phyloP scores from a whole-genome alignment of 2,888 invertebrate species.

The Hanleya hanleyi region DNA sequence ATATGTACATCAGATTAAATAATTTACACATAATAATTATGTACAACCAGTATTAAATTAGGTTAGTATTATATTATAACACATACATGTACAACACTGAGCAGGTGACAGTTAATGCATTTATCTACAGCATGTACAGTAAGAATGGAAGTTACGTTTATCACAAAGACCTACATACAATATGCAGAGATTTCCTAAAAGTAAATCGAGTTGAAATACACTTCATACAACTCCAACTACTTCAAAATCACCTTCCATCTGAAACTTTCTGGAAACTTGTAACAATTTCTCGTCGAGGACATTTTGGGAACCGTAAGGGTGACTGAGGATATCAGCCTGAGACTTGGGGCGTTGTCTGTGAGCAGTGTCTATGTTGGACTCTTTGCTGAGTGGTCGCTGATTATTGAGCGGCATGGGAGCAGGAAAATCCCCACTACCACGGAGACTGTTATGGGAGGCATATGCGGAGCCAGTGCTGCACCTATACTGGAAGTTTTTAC shows the following conservation, averaged over 20 bases:
- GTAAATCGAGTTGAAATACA: too few relatives aligned
- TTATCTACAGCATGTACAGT: too few relatives aligned
- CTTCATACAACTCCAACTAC: conserved; percentile 58
- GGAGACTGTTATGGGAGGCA: not conserved
- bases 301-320: conserved; percentile 6
- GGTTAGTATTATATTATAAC: not conserved
- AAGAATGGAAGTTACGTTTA: too few relatives aligned
- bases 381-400: not conserved
- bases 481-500: not conserved
- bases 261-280: conserved; percentile 44
- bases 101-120: too few relatives aligned
- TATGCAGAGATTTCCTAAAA: too few relatives aligned
- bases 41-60: conserved; percentile 4
- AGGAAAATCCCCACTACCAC: not conserved
- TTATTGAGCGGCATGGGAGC: not conserved
- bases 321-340: conserved; percentile 1
- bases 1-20: not conserved
- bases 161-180: too few relatives aligned
- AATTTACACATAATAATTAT: conserved; percentile 7
- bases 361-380: not conserved
- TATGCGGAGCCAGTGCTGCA: conserved; percentile 1
- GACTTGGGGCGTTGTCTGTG: conserved; percentile 2
- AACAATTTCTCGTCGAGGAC: conserved; percentile 31
- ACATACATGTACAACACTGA: too few relatives aligned
- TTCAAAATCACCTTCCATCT: conserved; percentile 59